Evolutionary conservation across 2,797 vertebrate genomes (phyloP), one percentile per base, ranked within the genome.

Genomic region (Leptoclinus maculatus): DNA sequence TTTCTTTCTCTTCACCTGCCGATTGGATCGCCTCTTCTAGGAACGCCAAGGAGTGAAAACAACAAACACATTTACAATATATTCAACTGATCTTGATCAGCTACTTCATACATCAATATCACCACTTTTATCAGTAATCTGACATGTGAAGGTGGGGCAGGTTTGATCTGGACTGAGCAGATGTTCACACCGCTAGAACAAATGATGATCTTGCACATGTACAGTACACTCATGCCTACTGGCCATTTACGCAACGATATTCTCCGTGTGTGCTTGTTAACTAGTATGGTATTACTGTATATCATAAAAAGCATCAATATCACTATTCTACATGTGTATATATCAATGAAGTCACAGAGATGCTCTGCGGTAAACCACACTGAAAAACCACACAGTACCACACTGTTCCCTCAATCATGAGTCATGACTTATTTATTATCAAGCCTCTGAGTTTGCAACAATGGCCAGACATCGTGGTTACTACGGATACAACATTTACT

Each of bases 21-120:
- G 95, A 94, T 99, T 99, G 21, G 98, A 99, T 82, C 98, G 96
- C 87, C 98, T 97, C 92, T 98, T 99, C 98, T 99, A 81, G n/a
- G 91, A 84, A 53, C 92, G 70, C 25, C 16, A 25, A 77, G 67
- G 4, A 71, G 21, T 5, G 2, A 25, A 23, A 53, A 21, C 74
- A 57, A 29, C 25, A 76, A 57, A 29, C 25, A 62, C 5, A 66
- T 76, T 79, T 32, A 79, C 7, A 76, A 64, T 39, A 67, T 38
- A 54, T 66, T 41, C 12, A 41, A 4, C 6, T n/a, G 13, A 65
- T 10, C 11, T 53, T 12, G 11, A 58, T 36, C 21, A 21, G 8
- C 21, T 25, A 34, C 0, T 45, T 54, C 10, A 57, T n/a, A 19
- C 1, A 32, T 54, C 4, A 27, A 27, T 47, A 53, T 71, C 3